Conservation (phyloP, 2,113 vertebrate species). For the Aegotheles bennettii region DNA sequence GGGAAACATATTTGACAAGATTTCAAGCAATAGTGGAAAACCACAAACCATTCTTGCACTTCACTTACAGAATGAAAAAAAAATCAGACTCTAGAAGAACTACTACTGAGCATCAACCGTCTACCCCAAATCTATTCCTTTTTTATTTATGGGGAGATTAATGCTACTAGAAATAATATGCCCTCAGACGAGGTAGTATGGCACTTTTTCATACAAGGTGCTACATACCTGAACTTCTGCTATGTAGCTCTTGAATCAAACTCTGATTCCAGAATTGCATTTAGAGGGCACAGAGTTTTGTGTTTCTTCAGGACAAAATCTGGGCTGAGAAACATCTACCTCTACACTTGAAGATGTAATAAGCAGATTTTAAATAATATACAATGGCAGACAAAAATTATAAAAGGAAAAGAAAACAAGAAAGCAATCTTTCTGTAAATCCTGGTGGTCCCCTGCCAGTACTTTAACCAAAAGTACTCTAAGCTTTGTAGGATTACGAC, state of each 20-base stretch:
- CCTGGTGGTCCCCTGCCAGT: constrained; percentile 1
- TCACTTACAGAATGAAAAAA: neutral
- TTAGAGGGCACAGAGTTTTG: neutral
- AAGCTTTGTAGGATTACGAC: constrained; percentile 17
- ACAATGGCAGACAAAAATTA: neutral
- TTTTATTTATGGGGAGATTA: neutral
- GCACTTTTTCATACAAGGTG: neutral
- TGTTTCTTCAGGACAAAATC: neutral
- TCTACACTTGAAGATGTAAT: neutral
- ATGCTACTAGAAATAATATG: neutral
- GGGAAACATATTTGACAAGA: neutral
- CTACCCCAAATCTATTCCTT: neutral
- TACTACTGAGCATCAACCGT: neutral
- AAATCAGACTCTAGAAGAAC: neutral
- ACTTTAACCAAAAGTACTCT: constrained; percentile 30
- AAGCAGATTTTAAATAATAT: neutral
- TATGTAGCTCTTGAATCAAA: neutral
- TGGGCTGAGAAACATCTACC: neutral
- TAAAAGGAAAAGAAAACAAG: neutral
- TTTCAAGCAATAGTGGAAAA: constrained; percentile 6
- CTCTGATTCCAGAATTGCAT: neutral
- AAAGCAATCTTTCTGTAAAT: constrained; percentile 12
- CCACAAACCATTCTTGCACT: neutral
- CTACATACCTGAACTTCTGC: neutral
- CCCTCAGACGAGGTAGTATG: neutral